Percentiles rank a stretch among this genome's conserved stretches.
Evolutionary conservation across 1,140 invertebrate genomes (phyloP).

Genomic region (Leptopilina clavipes): DNA sequence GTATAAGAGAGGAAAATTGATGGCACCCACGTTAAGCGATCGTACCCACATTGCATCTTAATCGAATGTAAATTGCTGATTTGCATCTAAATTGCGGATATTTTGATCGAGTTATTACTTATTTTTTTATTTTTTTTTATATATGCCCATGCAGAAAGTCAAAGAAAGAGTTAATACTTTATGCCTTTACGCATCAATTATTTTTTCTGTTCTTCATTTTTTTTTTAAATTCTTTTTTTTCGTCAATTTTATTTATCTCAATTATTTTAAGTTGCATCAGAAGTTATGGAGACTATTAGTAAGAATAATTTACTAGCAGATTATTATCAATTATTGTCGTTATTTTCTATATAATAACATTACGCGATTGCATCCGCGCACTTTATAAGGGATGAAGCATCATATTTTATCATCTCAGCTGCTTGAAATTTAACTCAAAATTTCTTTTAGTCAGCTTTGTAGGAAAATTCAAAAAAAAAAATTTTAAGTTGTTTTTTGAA

Average conservation of each 20-base stretch:
- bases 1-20: conserved; percentile 25
- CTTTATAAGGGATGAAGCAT: too few species aligned
- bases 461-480: too few species aligned
- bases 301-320: background rate
- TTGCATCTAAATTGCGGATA: conserved; percentile 27
- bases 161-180: conserved; percentile 18
- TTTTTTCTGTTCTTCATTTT: background rate
- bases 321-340: conserved; percentile 20
- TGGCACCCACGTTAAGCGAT: conserved; percentile 31
- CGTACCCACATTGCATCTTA: conserved; percentile 32
- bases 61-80: conserved; percentile 34
- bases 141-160: conserved; percentile 14
- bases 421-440: too few species aligned
- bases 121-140: background rate
- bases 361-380: background rate
- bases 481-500: too few species aligned
- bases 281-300: conserved; percentile 16
- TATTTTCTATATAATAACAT: background rate
- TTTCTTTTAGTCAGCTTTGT: too few species aligned
- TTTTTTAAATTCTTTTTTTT: too few species aligned
- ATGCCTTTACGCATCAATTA: conserved; percentile 2
- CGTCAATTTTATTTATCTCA: background rate
- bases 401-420: too few species aligned
- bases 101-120: conserved; percentile 29
- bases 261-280: conserved; percentile 18